These are phyloP conservation scores for Sus scrofa DNA, from an alignment of 2,113 vertebrate species.

Conservation along the genomic window T2T-Sscrofa CM000829.6:14116501-14117000, in stretches of 20 bases:
- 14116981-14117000: background rate
- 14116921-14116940: background rate
- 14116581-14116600: background rate
- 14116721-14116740: conserved; percentile 4
- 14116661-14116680: background rate
- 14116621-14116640: background rate
- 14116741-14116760: conserved; percentile 14
- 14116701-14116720: background rate
- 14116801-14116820: background rate
- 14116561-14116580: background rate
- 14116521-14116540: background rate
- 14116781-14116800: background rate
- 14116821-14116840: background rate
- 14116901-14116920: background rate
- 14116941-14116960: background rate
- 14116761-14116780: background rate
- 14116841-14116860: background rate
- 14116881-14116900: background rate
- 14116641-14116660: background rate
- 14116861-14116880: background rate
- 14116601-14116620: background rate
- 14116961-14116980: background rate
- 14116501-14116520: background rate
- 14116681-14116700: background rate
- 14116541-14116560: background rate